Evolutionary conservation across 2,888 invertebrate species (phyloP).

Genomic region (Ctena decussata): DNA sequence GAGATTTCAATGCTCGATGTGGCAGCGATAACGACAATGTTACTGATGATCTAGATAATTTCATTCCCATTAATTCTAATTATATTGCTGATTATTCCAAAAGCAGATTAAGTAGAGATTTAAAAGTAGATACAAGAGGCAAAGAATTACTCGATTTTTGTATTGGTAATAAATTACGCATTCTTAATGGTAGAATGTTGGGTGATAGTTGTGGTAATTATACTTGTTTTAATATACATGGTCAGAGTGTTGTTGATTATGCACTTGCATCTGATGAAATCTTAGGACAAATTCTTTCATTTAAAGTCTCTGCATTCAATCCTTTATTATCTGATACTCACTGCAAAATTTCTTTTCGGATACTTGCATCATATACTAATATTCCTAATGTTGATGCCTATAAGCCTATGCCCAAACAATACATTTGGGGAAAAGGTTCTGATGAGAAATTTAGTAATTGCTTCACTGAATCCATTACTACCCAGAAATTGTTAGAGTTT

Average conservation of each 20-base stretch:
- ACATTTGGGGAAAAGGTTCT: background rate
- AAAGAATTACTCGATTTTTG: background rate
- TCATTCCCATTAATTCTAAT: too few species aligned
- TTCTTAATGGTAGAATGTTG: background rate
- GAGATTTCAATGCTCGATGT: background rate
- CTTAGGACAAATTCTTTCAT: background rate
- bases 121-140: background rate
- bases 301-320: background rate
- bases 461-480: background rate
- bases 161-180: background rate
- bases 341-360: background rate
- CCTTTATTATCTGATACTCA: background rate
- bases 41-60: too few species aligned
- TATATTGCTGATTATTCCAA: background rate
- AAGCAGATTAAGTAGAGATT: background rate
- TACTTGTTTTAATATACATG: background rate
- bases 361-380: background rate
- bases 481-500: background rate
- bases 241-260: constrained; percentile 1
- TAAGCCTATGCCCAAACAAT: background rate
- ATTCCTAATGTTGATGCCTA: background rate
- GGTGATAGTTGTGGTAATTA: background rate
- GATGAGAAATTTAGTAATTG: background rate
- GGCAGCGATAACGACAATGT: background rate
- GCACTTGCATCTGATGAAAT: background rate